These are phyloP conservation scores for Drosophila lutescens DNA, from an alignment of 2,888 invertebrate genomes.

Conservation along the genomic window DNA sequence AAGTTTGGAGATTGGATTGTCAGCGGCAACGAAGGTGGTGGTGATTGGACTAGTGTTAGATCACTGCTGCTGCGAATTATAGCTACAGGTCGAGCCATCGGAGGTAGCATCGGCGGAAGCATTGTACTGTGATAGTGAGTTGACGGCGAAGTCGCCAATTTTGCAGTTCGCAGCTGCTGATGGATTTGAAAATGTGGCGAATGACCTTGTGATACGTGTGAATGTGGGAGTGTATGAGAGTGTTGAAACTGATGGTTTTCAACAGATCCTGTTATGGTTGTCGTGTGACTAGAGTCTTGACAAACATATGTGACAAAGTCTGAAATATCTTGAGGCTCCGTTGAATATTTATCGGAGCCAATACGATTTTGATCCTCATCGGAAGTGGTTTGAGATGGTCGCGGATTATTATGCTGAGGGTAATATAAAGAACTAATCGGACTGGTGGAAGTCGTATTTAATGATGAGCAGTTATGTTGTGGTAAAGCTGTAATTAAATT, in stretches of 20 bases:
- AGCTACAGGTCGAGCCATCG: conserved; percentile 98
- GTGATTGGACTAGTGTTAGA: conserved; percentile 87
- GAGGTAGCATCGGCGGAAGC: conserved; percentile 97
- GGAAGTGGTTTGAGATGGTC: conserved; percentile 56
- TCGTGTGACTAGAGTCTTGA: conserved; percentile 91
- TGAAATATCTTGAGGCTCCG: conserved; percentile 92
- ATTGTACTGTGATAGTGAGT: conserved; percentile 89
- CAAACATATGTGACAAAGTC: conserved; percentile 99
- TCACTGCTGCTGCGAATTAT: conserved; percentile 95
- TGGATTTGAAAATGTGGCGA: conserved; percentile 61
- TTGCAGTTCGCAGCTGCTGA: conserved; percentile 56
- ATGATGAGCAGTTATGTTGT: conserved; percentile 64
- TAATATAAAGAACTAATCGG: conserved; percentile 86
- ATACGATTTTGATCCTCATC: conserved; percentile 52
- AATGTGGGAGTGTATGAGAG: conserved; percentile 47
- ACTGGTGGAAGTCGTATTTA: conserved; percentile 85
- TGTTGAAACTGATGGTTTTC: conserved; percentile 58
- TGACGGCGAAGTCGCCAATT: conserved; percentile 46
- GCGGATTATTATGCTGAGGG: conserved; percentile 82
- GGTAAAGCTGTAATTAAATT: conserved; percentile 38
- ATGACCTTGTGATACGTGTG: conserved; percentile 55
- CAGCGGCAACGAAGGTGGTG: conserved; percentile 87
- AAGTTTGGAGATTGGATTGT: conserved; percentile 84
- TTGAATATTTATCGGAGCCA: conserved; percentile 88
- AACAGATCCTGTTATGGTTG: conserved; percentile 30